Conservation (phyloP, 2,888 invertebrate genomes). For the Hypomecis atomaria region DNA sequence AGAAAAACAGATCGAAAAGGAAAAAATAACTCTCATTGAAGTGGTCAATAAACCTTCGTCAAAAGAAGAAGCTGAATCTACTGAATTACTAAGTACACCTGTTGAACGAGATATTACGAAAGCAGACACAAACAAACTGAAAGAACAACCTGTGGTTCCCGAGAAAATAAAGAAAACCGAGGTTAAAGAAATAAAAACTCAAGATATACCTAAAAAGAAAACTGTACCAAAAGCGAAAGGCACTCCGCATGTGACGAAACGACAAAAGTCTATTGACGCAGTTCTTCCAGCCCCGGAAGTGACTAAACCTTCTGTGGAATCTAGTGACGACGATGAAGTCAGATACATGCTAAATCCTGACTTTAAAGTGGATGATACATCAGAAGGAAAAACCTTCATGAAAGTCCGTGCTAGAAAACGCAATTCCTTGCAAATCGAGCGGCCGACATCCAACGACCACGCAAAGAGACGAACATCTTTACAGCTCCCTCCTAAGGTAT, state of each 20-base stretch:
- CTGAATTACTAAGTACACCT: constrained; percentile 38
- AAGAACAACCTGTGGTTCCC: constrained; percentile 39
- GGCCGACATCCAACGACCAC: constrained; percentile 72
- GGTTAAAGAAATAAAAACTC: constrained; percentile 44
- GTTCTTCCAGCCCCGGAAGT: constrained; percentile 44
- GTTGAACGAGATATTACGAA: constrained; percentile 40
- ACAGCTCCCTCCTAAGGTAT: constrained; percentile 73
- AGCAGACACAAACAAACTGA: constrained; percentile 29
- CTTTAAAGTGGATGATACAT: constrained; percentile 58
- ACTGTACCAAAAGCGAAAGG: constrained; percentile 53
- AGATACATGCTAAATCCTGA: constrained; percentile 78
- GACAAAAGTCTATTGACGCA: constrained; percentile 52
- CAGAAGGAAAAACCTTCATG: constrained; percentile 67
- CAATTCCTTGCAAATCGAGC: constrained; percentile 72
- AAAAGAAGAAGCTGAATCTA: constrained; percentile 34
- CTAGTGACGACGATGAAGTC: constrained; percentile 74
- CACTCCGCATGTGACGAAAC: constrained; percentile 56
- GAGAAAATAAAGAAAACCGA: constrained; percentile 52
- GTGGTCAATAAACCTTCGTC: constrained; percentile 36
- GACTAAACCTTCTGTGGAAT: constrained; percentile 50
- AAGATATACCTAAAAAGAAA: constrained; percentile 65
- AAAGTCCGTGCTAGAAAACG: constrained; percentile 72
- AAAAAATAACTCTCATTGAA: constrained; percentile 27
- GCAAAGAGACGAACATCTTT: constrained; percentile 70
- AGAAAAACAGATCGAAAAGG: constrained; percentile 6